phyloP scores from a whole-genome alignment of 1,140 invertebrate genomes.

The Drosophila sechellia region DNA sequence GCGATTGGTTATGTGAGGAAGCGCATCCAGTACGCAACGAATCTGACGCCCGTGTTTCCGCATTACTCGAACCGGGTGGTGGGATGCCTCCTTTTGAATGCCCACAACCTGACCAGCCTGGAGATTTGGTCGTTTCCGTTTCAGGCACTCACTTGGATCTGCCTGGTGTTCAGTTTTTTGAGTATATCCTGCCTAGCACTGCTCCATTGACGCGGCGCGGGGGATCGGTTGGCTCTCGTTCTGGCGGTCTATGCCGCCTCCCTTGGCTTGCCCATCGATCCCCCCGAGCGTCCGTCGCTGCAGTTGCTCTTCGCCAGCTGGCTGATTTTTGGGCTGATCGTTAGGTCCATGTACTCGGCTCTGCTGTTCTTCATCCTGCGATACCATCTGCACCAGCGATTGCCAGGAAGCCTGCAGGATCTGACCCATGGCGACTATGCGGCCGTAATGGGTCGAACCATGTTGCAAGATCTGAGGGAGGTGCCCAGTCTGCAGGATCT shows the following conservation, averaged over 20 bases:
- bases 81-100: constrained; percentile 44
- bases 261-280: constrained; percentile 35
- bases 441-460: constrained; percentile 52
- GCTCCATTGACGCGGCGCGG: constrained; percentile 12
- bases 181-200: constrained; percentile 31
- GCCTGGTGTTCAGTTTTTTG: constrained; percentile 33
- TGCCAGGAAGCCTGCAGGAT: constrained; percentile 43
- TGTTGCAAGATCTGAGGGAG: constrained; percentile 34
- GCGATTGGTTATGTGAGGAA: constrained; percentile 59
- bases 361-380: constrained; percentile 56
- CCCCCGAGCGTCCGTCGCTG: constrained; percentile 22
- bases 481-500: constrained; percentile 37
- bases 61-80: constrained; percentile 51
- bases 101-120: constrained; percentile 54
- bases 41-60: constrained; percentile 53
- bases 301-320: constrained; percentile 49
- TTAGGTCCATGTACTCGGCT: constrained; percentile 58
- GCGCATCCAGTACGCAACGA: constrained; percentile 30
- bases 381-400: constrained; percentile 46
- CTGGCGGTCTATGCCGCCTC: constrained; percentile 38
- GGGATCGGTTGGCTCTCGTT: constrained; percentile 27
- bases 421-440: constrained; percentile 31
- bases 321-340: constrained; percentile 46
- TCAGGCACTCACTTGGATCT: constrained; percentile 44
- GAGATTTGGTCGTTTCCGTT: constrained; percentile 55